These are phyloP conservation scores for Erebia ligea DNA, from an alignment of 2,888 invertebrate genomes.

Conservation along the genomic window DNA sequence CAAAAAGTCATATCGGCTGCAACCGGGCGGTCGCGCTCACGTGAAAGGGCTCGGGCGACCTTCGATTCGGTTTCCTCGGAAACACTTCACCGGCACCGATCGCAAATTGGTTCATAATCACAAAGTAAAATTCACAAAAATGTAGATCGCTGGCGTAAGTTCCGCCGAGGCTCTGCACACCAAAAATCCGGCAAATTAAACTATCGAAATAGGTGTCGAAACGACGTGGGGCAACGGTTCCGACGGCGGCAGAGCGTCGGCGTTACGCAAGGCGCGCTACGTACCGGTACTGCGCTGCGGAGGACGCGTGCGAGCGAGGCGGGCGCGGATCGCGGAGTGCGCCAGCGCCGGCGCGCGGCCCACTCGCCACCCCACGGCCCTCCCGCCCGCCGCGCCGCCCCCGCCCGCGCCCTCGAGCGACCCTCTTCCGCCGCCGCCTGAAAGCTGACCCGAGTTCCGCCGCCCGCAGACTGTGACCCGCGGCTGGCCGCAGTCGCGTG, in stretches of 20 bases:
- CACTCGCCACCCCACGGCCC: constrained; percentile 32
- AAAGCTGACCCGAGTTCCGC: not conserved
- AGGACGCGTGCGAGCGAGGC: constrained; percentile 61
- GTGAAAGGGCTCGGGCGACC: constrained; percentile 41
- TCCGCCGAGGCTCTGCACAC: constrained; percentile 41
- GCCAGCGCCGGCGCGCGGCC: constrained; percentile 39
- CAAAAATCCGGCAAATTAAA: constrained; percentile 29
- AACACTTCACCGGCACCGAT: constrained; percentile 42
- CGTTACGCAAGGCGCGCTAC: constrained; percentile 50
- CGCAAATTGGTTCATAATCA: constrained; percentile 33
- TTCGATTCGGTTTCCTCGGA: constrained; percentile 42
- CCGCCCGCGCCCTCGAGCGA: not conserved
- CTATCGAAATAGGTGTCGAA: constrained; percentile 35
- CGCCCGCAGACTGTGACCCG: no score
- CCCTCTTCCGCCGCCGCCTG: constrained; percentile 8
- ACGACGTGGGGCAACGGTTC: constrained; percentile 34
- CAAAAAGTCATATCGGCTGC: not conserved
- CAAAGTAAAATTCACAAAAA: constrained; percentile 38
- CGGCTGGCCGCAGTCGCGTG: no score
- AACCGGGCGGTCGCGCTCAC: constrained; percentile 28
- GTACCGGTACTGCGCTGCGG: constrained; percentile 47
- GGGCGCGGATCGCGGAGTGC: constrained; percentile 69
- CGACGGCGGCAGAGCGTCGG: constrained; percentile 40
- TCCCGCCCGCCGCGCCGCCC: constrained; percentile 12
- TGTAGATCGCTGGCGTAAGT: constrained; percentile 36